These are phyloP conservation scores for Cranoglanis bouderius DNA, from an alignment of 2,113 vertebrate species.

Conservation along the genomic window DNA sequence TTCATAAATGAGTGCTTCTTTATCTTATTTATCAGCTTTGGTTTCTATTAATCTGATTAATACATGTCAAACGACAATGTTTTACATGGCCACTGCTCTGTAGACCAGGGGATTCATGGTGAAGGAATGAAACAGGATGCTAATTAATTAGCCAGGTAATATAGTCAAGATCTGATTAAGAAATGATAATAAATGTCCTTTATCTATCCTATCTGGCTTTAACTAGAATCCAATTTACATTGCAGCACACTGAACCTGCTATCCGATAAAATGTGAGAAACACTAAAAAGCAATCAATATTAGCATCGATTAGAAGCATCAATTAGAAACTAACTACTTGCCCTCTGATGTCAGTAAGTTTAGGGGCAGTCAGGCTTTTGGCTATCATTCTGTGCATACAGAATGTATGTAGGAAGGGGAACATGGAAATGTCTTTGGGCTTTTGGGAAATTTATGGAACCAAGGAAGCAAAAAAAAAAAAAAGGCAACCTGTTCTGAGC, in stretches of 20 bases:
- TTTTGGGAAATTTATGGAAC: not conserved
- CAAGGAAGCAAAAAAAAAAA: no score
- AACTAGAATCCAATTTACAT: conserved; percentile 10
- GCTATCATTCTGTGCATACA: not conserved
- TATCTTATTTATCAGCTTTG: conserved; percentile 42
- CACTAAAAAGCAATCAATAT: conserved; percentile 19
- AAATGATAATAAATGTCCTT: conserved; percentile 13
- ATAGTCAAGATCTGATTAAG: conserved; percentile 27
- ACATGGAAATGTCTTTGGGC: not conserved
- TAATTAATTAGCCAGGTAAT: conserved; percentile 50
- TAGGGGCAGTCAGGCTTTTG: not conserved
- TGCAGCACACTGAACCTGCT: not conserved
- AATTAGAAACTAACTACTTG: not conserved
- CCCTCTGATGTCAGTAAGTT: not conserved
- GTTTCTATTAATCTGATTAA: conserved; percentile 43
- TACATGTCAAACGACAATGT: not conserved
- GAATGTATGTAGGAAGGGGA: not conserved
- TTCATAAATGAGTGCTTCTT: conserved; percentile 32
- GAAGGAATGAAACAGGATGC: conserved; percentile 26
- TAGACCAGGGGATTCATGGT: conserved; percentile 23
- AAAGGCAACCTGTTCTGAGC: not conserved
- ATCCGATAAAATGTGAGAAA: not conserved
- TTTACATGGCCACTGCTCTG: conserved; percentile 30
- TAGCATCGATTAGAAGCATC: conserved; percentile 2
- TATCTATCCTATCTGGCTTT: conserved; percentile 12